These are phyloP conservation scores for Zalophus californianus DNA, from an alignment of 2,797 vertebrate species.

Conservation along the genomic window DNA sequence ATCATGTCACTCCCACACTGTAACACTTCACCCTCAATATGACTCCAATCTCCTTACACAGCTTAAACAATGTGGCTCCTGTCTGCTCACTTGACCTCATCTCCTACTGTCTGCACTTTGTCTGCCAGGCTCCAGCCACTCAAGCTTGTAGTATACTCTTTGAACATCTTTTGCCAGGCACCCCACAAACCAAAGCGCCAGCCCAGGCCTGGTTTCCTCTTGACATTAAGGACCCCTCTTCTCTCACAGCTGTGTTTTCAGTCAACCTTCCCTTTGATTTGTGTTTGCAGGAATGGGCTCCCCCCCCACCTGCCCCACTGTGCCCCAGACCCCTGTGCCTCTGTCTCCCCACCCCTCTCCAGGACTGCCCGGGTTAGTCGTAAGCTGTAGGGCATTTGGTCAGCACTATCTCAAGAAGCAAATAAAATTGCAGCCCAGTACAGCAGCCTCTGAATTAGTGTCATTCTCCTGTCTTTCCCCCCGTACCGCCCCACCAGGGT, in stretches of 20 bases:
- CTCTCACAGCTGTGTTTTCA: slow-evolving; percentile 46
- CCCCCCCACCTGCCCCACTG: background rate
- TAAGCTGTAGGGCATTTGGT: background rate
- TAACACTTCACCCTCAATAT: background rate
- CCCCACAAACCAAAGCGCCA: background rate
- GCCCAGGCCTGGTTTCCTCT: background rate
- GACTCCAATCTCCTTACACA: background rate
- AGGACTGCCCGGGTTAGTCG: background rate
- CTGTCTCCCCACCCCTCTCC: background rate
- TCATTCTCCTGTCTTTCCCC: background rate
- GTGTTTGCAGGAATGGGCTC: slow-evolving; percentile 65
- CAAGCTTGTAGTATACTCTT: background rate
- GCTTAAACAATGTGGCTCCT: background rate
- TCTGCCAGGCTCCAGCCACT: background rate
- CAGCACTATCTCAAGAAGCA: slow-evolving; percentile 36
- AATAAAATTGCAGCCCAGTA: background rate
- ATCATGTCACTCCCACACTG: background rate
- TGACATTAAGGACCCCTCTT: background rate
- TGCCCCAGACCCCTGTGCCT: background rate
- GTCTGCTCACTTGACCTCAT: background rate
- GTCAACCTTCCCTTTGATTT: slow-evolving; percentile 51
- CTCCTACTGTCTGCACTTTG: background rate
- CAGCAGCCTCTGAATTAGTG: background rate
- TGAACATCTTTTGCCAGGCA: background rate
- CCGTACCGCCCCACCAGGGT: fast-evolving